Percentiles rank a stretch among this genome's conserved stretches.
Conservation (phyloP, 2,797 vertebrate species). For the Zalophus californianus region DNA sequence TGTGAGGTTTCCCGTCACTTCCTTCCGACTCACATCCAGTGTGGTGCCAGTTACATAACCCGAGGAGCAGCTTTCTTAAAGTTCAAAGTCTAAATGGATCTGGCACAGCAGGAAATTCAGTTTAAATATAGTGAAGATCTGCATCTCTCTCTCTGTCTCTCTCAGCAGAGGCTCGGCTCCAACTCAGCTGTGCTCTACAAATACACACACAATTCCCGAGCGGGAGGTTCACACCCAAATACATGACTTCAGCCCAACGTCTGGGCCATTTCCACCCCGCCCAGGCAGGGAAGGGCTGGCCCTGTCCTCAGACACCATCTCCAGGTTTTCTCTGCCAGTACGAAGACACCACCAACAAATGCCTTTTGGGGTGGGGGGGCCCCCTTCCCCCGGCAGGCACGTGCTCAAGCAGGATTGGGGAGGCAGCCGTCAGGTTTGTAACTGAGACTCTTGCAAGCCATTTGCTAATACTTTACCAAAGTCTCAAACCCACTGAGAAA, state of each 20-base stretch:
- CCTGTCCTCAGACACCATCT: accelerated
- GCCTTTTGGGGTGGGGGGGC: accelerated
- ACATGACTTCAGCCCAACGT: background rate
- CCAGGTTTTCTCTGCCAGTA: accelerated
- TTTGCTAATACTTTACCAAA: background rate
- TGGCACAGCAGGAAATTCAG: conserved; percentile 49
- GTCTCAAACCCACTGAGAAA: background rate
- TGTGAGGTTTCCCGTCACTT: background rate
- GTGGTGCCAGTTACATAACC: background rate
- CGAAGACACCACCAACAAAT: accelerated
- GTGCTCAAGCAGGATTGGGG: accelerated
- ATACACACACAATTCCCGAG: background rate
- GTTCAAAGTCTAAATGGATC: conserved; percentile 62
- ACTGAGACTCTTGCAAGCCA: background rate
- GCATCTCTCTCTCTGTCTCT: conserved; percentile 30
- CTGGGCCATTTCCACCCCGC: background rate
- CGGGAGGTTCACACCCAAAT: background rate
- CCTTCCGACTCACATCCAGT: background rate
- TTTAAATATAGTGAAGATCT: conserved; percentile 56
- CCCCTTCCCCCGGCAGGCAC: accelerated
- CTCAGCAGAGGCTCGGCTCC: background rate
- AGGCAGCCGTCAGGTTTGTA: background rate
- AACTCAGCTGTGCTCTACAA: background rate
- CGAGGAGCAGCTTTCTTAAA: conserved; percentile 64
- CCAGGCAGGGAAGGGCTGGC: accelerated